These are phyloP conservation scores for Tetraneura akinire DNA, from an alignment of 1,140 invertebrate genomes.

Conservation along the genomic window DNA sequence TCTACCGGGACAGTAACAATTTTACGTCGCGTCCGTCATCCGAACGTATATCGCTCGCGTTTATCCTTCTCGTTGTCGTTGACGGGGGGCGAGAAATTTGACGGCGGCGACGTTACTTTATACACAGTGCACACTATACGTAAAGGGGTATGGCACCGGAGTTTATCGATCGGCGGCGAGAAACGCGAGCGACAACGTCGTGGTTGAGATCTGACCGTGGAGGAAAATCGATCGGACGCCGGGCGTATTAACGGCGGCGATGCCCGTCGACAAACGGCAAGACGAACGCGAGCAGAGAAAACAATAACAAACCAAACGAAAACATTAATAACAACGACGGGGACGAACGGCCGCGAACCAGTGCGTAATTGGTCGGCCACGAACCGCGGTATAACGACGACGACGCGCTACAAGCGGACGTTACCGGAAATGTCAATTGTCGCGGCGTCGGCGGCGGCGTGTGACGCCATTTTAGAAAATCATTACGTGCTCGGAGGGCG, in stretches of 20 bases:
- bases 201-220: not conserved
- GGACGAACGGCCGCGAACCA: not conserved
- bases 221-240: too few relatives aligned
- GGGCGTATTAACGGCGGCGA: too few relatives aligned
- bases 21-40: not conserved
- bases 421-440: constrained; percentile 48
- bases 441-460: constrained; percentile 25
- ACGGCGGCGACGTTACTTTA: too few relatives aligned
- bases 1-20: not conserved
- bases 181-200: not conserved
- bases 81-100: too few relatives aligned
- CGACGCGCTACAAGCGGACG: constrained; percentile 33
- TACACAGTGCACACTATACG: not conserved
- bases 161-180: not conserved
- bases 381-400: not conserved
- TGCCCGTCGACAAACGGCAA: not conserved
- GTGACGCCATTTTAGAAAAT: constrained; percentile 51
- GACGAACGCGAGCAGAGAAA: not conserved
- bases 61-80: too few relatives aligned
- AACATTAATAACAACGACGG: not conserved
- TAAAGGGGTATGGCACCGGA: not conserved
- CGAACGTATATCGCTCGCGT: not conserved
- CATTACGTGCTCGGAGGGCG: constrained; percentile 34
- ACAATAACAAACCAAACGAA: not conserved
- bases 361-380: constrained; percentile 28